These are phyloP conservation scores for Scrobipalpa costella DNA, from an alignment of 2,888 invertebrate species.

Conservation along the genomic window DNA sequence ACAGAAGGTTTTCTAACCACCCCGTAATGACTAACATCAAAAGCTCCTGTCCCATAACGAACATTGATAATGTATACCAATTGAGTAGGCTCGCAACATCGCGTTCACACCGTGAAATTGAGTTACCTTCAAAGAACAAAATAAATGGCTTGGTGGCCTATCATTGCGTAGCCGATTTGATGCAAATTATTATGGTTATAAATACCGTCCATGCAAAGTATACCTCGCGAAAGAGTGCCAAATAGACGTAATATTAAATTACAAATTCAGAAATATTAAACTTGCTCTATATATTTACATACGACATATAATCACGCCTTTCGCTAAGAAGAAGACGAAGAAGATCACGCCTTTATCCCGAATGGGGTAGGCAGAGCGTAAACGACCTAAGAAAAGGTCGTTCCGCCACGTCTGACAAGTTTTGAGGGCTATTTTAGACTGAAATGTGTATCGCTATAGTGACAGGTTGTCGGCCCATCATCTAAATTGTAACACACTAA, in stretches of 20 bases:
- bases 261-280: too few relatives aligned
- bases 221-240: background rate
- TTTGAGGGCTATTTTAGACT: too few relatives aligned
- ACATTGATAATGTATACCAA: background rate
- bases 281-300: too few relatives aligned
- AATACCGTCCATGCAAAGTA: background rate
- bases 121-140: slow-evolving; percentile 62
- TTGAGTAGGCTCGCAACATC: background rate
- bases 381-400: too few relatives aligned
- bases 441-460: too few relatives aligned
- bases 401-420: too few relatives aligned
- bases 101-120: slow-evolving; percentile 56
- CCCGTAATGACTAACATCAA: background rate
- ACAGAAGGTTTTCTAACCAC: background rate
- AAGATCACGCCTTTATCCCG: too few relatives aligned
- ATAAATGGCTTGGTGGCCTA: slow-evolving; percentile 49
- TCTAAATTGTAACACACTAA: too few relatives aligned
- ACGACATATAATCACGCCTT: too few relatives aligned
- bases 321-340: too few relatives aligned
- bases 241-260: background rate
- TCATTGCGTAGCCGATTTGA: slow-evolving; percentile 46
- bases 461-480: too few relatives aligned
- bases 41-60: background rate
- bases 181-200: slow-evolving; percentile 49
- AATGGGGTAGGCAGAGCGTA: too few relatives aligned